Evolutionary conservation across 64 coral and sea anemone species (phyloP).

Genomic region (Porites lutea): DNA sequence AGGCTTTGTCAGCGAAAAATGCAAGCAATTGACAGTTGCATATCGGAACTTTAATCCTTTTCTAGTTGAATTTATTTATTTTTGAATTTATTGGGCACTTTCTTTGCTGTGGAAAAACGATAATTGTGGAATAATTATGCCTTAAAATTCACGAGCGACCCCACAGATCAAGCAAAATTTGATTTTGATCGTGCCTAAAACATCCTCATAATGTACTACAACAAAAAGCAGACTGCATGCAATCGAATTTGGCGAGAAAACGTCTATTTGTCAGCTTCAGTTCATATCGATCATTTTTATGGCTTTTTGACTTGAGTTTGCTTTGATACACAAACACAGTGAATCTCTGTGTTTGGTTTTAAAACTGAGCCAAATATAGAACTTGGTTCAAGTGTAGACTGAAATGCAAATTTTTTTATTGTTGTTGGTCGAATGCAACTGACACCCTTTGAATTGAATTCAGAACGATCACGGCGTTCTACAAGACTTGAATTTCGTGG

Average conservation of each 20-base stretch:
- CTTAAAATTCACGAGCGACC: not conserved
- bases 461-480: not conserved
- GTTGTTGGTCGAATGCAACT: not conserved
- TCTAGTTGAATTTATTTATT: slow-evolving; percentile 5
- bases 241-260: not conserved
- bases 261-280: not conserved
- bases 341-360: not conserved
- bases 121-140: not conserved
- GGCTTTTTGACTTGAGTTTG: not conserved
- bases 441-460: not conserved
- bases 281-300: not conserved
- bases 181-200: not conserved
- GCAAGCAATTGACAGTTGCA: not conserved
- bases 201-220: no score
- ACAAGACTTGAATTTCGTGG: not conserved
- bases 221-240: not conserved
- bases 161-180: not conserved
- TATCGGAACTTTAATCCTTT: not conserved
- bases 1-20: not conserved
- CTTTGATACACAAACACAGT: not conserved
- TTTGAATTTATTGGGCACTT: not conserved
- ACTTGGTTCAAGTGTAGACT: not conserved
- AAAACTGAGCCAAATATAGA: not conserved
- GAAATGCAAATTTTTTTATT: slow-evolving; percentile 17
- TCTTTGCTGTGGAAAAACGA: not conserved